Percentiles rank a stretch among this genome's conserved stretches.
These are phyloP conservation scores for Prochilodus magdalenae DNA, from an alignment of 2,113 vertebrate genomes.

Conservation along the genomic window DNA sequence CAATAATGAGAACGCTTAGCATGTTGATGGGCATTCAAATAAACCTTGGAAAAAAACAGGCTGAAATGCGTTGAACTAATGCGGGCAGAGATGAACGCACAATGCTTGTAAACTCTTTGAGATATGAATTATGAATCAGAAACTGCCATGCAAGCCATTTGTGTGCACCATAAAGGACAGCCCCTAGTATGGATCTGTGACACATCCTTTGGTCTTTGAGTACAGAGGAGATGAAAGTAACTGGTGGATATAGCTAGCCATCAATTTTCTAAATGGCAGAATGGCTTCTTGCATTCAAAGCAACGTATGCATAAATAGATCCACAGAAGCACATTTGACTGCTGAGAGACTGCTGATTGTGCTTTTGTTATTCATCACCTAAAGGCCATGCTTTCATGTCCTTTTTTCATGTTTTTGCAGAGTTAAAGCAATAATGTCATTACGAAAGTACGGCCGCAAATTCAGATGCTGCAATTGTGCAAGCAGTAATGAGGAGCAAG, in stretches of 20 bases:
- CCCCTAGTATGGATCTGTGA: background rate
- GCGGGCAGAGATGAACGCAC: background rate
- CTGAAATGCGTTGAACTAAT: background rate
- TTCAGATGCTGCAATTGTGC: constrained; percentile 45
- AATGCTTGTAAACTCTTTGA: background rate
- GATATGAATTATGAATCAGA: constrained; percentile 8
- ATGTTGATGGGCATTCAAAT: no score
- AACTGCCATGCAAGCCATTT: constrained; percentile 1
- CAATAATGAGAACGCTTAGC: no score
- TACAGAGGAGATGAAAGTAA: constrained; percentile 25
- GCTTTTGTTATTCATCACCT: constrained; percentile 13
- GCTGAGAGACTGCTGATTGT: constrained; percentile 1
- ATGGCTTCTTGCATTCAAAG: background rate
- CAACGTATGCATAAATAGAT: constrained; percentile 6
- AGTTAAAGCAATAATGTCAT: constrained; percentile 61
- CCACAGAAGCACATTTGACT: constrained; percentile 6
- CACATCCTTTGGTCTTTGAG: constrained; percentile 22
- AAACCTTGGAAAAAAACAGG: background rate
- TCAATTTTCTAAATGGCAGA: background rate
- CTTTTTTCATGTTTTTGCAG: constrained; percentile 51
- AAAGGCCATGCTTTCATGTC: constrained; percentile 30
- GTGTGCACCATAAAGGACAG: background rate
- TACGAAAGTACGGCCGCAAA: constrained; percentile 17
- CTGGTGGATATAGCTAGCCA: constrained; percentile 14
- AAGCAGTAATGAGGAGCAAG: constrained; percentile 35